Base-by-base conservation (phyloP, 2,888 invertebrate genomes). In the Agrotis segetum region DNA sequence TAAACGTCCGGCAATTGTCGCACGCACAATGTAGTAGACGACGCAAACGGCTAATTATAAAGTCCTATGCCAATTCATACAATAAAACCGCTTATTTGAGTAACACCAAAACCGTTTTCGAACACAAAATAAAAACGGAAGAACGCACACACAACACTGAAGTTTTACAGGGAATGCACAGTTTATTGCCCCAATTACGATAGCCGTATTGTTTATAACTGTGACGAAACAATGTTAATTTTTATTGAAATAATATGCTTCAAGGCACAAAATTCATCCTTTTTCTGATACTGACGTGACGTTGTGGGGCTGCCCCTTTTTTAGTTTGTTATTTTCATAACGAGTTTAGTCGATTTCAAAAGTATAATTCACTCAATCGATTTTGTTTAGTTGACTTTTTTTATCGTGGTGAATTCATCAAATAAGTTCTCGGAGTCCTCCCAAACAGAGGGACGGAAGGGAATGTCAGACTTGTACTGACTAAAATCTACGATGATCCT, bases 181-280 rank as follows among this genome's bases (percentile, higher is more conserved):
- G 82, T 83, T 59, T 75, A 79, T 68, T 73, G 81, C 70, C 74
- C 68, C 75, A 74, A 77, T 83, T 79, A 71, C 67, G 81, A 58
- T 59, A 73, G 77, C 49, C 71, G 77, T 79, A 81, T 79, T 77
- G 73, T 83, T 76, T 78, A 65, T 64, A 71, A 72, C 63, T 71
- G 70, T 81, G 83, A 77, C 74, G 85, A 82, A 85, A 84, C 65
- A 84, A 74, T 83, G 76, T 52, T 75, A 82, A 74, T 79, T 86
- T 84, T 76, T 80, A 87, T 79, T 81, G 83, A 79, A 88, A 86
- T 85, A 85, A 78, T 83, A 87, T 84, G 88, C 88, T 87, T 85
- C 84, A 88, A 87, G 85, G 87, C 88, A 90, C 88, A 85, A 88
- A 90, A 90, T 87, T 87, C 85, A 86, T 88, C 85, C 81, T 85